Conservation (phyloP, 2,888 invertebrate genomes). For the Junonia oenone region DNA sequence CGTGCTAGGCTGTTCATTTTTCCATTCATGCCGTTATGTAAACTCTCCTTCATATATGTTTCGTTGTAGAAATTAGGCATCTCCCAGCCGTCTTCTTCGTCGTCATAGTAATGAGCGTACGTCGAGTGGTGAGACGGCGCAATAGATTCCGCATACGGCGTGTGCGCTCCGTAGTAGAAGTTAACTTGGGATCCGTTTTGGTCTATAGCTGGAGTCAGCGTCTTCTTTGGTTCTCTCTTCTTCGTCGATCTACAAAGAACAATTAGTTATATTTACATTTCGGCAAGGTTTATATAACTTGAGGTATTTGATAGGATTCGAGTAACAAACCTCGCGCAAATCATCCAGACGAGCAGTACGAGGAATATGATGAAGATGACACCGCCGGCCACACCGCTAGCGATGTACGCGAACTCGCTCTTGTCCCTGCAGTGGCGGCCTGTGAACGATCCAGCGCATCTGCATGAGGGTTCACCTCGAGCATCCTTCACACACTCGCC, state of each 20-base stretch:
- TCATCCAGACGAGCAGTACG: constrained; percentile 97
- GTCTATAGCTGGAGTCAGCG: constrained; percentile 91
- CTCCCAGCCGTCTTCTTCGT: constrained; percentile 97
- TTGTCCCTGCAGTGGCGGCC: constrained; percentile 93
- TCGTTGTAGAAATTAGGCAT: constrained; percentile 98
- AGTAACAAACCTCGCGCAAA: constrained; percentile 87
- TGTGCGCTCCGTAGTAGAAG: constrained; percentile 97
- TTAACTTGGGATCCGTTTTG: constrained; percentile 96
- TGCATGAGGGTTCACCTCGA: constrained; percentile 90
- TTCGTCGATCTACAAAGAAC: constrained; percentile 83
- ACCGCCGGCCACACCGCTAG: constrained; percentile 95
- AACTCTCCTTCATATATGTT: constrained; percentile 96
- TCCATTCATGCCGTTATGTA: constrained; percentile 90
- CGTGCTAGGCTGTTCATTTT: constrained; percentile 96
- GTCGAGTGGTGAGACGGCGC: constrained; percentile 97
- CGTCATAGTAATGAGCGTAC: constrained; percentile 96
- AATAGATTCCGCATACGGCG: constrained; percentile 96
- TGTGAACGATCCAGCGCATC: constrained; percentile 95
- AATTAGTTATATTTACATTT: no score
- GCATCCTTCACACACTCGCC: constrained; percentile 92
- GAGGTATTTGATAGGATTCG: no score
- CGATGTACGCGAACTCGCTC: constrained; percentile 96
- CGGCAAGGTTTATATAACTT: no score
- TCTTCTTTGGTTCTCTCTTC: constrained; percentile 94
- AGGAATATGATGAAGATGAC: constrained; percentile 95